Base-by-base conservation (phyloP, 2,888 invertebrate genomes). In the Drosophila neutralis region DNA sequence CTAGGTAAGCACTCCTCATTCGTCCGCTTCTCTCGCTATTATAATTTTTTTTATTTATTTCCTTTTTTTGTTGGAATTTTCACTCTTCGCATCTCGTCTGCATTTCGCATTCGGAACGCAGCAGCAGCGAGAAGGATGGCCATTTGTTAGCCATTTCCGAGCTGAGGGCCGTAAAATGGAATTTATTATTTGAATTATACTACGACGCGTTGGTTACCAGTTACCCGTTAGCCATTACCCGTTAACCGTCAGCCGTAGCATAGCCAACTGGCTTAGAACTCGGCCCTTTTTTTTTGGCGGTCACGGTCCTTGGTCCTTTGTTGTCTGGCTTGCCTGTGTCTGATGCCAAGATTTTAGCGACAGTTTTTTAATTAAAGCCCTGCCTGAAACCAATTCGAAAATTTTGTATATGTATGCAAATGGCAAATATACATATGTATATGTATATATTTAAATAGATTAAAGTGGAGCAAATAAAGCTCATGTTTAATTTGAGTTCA, bases 121-220 rank as follows among this genome's bases (percentile, higher is more conserved):
- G 53, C 59, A 58, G 65, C 63, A 52, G 61, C 54, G 67, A 70
- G 67, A 78, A 78, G 75, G 78, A 67, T 1, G 75, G 65, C 76
- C 78, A 78, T 78, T 78, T 78, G 80, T 79, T 69, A 69, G 80
- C 71, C 82, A 74, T 70, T 79, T 78, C 48, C 53, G 62, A 31
- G 66, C 58, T 38, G 75, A 61, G 62, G 76, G 83, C 70, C 88
- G 86, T 85, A 81, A 88, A 88, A 83, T 76, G 72, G 77, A 85
- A 86, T 85, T 86, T 83, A 88, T 88, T 85, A 83, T 88, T 84
- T 76, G 76, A 74, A 76, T 73, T 87, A 78, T 71, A 78, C 67
- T 67, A 65, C 61, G 71, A 59, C 42, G 78, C 78, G 54, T 69
- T 62, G 57, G 18, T 29, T n/a, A 13, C n/a, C 53, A 36, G 52